These are phyloP conservation scores for Dermolepida albohirtum DNA, from an alignment of 2,888 invertebrate genomes.

Conservation along the genomic window DNA sequence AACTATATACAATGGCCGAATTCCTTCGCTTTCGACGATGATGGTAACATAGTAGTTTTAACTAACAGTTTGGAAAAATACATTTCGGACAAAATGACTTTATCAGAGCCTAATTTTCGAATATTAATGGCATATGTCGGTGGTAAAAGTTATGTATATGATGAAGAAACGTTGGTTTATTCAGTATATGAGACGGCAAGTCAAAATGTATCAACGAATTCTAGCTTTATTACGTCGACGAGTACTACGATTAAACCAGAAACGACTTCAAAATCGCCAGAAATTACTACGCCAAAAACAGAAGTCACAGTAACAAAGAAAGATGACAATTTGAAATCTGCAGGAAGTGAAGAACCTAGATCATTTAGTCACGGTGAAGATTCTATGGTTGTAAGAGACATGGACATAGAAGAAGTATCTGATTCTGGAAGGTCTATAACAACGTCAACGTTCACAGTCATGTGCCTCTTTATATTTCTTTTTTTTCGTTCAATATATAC, in stretches of 20 bases:
- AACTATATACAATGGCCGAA: conserved; percentile 80
- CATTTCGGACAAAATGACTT: conserved; percentile 71
- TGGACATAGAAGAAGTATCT: no score
- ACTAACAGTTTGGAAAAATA: conserved; percentile 78
- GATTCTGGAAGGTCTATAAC: no score
- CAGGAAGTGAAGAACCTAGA: no score
- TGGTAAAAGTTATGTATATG: conserved; percentile 74
- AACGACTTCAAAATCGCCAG: neutral
- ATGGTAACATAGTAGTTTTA: conserved; percentile 75
- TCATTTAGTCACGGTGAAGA: no score
- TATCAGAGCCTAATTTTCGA: conserved; percentile 74
- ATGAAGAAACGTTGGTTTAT: conserved; percentile 50
- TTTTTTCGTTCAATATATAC: no score
- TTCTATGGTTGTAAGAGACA: no score
- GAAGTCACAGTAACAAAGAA: no score
- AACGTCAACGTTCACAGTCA: no score
- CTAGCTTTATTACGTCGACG: neutral
- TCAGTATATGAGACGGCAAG: conserved; percentile 43
- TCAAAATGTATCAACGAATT: conserved; percentile 22
- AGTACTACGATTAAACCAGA: neutral
- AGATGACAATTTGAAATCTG: no score
- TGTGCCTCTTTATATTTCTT: no score
- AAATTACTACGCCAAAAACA: neutral
- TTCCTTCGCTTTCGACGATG: conserved; percentile 75
- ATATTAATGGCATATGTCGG: conserved; percentile 73